Base-by-base conservation (phyloP, 2,113 vertebrate genomes). In the Melanocharis versteri region DNA sequence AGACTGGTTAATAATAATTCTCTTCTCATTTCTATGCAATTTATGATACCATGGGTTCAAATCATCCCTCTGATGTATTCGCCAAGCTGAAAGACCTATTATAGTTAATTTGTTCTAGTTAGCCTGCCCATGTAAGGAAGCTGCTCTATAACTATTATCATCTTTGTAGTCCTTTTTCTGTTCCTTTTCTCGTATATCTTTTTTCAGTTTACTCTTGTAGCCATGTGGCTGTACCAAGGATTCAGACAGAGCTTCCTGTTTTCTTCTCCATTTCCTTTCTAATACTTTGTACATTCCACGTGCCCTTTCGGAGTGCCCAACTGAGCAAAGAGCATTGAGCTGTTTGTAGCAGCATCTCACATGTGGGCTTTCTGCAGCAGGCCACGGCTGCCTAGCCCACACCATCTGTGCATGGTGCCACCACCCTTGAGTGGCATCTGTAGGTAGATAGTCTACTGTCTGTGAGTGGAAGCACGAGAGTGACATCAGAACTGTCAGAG, bases 231-330 rank as follows among this genome's bases (percentile, higher is more conserved):
- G 18, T 57, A 89, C 27, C 40, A 77, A 86, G 54, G 68, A 86
- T 92, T 86, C n/a, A 83, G 47, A 86, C 6, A 79, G 61, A 79
- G 11, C 45, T 90, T 95, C 81, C 82, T 94, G 78, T 72, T 83
- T 79, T 83, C 40, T 64, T 87, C 57, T 92, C 28, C 51, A 2
- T 75, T 94, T 84, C 73, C 79, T 76, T 69, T 88, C 66, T 57
- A 64, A 30, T 42, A 48, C 44, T 69, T 28, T 0, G 1, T 40
- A 39, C 33, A 23, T 79, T 95, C 45, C 18, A 48, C 1, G 0
- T 75, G 69, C 47, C 47, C 60, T 96, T 89, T 93, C 0, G 0
- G 47, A 70, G 28, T 1, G 9, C 30, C 11, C 26, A 33, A 1
- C 18, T 18, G 42, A 69, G 33, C 30, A 50, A 51, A 70, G 54